Evolutionary conservation across 2,797 vertebrate genomes (phyloP), one percentile per base, ranked within the genome.

Genomic region (Lithobates sylvaticus): DNA sequence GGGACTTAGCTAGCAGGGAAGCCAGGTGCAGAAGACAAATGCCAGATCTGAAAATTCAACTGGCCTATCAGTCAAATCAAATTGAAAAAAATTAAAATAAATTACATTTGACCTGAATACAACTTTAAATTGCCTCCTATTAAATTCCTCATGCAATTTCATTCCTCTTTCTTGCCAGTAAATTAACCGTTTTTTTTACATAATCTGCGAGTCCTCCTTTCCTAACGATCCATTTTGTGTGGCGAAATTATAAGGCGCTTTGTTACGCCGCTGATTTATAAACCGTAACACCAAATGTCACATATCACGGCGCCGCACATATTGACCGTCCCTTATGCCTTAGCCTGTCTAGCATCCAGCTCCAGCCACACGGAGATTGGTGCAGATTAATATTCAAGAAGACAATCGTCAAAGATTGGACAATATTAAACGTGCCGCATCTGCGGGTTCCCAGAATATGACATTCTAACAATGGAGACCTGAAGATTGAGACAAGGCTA

Each of bases 381-480:
- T 79, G 68, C 5, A 42, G 75, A 87, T 84, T 84, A 85, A 82
- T 84, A 86, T 81, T 78, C 71, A 29, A 29, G 75, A 34, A 65
- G 78, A 74, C 70, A 87, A 78, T 82, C 80, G 65, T 75, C 64
- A 83, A 74, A 74, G 76, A 79, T 78, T 78, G 88, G 67, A 87
- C 73, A 84, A 68, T 81, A 81, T 82, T 36, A 81, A 86, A 78
- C 81, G 82, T 36, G 64, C 70, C 75, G 78, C 68, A 34, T 70
- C 84, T 77, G 74, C 39, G 73, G 81, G 36, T 69, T 79, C 58
- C 50, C 27, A 44, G 69, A 84, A 84, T 81, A 87, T 87, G 84
- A 87, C 81, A 87, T 84, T 87, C 69, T 84, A 88, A 86, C 82
- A 67, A 84, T 86, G 82, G 76, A 82, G 78, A 75, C 86, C 68